Evolutionary conservation across 2,113 vertebrate genomes (phyloP).

Genomic region (Myanophis thanlyinensis): DNA sequence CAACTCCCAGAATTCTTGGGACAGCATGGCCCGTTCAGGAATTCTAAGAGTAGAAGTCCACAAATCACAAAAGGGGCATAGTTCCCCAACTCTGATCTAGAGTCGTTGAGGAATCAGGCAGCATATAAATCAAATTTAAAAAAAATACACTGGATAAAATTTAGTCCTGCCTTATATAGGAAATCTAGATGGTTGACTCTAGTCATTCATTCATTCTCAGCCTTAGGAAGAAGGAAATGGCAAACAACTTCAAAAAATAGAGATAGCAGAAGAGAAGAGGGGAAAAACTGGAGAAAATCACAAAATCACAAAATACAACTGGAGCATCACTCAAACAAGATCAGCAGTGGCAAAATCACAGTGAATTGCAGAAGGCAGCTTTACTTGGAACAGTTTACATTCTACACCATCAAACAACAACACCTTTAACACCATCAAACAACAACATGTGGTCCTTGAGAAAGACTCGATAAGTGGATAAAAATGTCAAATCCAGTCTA

Average conservation of each 20-base stretch:
- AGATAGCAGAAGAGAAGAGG: background rate
- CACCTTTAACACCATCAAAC: background rate
- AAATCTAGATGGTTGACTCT: background rate
- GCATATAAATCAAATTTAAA: background rate
- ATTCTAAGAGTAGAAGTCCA: no score
- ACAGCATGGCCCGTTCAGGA: no score
- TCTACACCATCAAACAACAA: background rate
- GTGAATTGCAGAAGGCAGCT: background rate
- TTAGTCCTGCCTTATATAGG: background rate
- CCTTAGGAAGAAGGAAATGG: background rate
- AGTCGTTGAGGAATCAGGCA: background rate
- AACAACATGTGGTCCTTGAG: background rate
- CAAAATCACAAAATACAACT: background rate
- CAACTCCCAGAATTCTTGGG: no score
- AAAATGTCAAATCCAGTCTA: background rate
- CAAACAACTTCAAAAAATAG: background rate
- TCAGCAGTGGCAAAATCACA: background rate
- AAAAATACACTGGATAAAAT: background rate
- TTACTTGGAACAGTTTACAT: background rate
- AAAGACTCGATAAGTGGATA: background rate
- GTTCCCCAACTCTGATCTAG: background rate
- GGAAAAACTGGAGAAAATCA: background rate
- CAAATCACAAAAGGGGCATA: background rate
- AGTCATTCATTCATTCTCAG: background rate
- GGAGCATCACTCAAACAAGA: background rate